Percentiles rank a stretch among this genome's conserved stretches.
Conservation (phyloP, 1,140 invertebrate genomes). For the Papilio dardanus region DNA sequence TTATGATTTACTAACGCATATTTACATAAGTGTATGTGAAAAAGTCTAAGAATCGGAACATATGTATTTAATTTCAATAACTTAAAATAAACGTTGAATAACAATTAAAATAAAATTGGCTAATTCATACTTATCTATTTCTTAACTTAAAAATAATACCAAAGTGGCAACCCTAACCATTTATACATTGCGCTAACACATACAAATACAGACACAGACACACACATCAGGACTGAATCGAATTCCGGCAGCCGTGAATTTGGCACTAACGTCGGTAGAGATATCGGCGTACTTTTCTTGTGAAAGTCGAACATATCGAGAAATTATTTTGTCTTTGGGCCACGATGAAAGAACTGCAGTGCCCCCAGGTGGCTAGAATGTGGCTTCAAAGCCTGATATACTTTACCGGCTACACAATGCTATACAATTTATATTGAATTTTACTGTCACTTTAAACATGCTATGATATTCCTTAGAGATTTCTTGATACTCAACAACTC, state of each 20-base stretch:
- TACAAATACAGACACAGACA: background rate
- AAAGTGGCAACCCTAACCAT: conserved; percentile 5
- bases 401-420: too few species aligned
- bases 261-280: conserved; percentile 42
- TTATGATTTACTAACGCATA: too few species aligned
- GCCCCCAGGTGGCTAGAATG: too few species aligned
- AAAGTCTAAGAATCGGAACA: background rate
- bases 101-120: background rate
- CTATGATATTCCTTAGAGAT: too few species aligned
- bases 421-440: too few species aligned
- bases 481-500: too few species aligned
- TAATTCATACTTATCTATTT: background rate
- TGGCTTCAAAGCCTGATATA: too few species aligned
- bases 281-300: conserved; percentile 35
- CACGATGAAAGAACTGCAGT: too few species aligned
- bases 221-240: conserved; percentile 30
- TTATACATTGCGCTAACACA: background rate
- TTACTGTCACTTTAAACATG: too few species aligned
- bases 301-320: conserved; percentile 6
- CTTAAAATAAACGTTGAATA: too few species aligned
- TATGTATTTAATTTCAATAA: too few species aligned
- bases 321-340: background rate
- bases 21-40: too few species aligned
- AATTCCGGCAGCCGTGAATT: conserved; percentile 47
- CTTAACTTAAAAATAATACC: background rate